Evolutionary conservation across 2,888 invertebrate species (phyloP).

Genomic region (Drosophila colorata): DNA sequence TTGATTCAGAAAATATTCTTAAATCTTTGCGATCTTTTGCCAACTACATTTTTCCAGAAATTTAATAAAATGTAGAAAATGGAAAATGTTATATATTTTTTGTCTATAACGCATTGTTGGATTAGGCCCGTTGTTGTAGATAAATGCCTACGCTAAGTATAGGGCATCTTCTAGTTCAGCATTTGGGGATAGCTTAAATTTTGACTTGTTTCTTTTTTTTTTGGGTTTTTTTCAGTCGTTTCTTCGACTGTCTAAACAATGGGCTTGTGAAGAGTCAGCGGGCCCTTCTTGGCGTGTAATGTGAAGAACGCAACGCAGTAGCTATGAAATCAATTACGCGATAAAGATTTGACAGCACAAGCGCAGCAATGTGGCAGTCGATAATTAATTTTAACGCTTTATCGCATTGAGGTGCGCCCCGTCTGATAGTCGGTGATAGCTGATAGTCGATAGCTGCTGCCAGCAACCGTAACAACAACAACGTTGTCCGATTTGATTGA

Average conservation of each 20-base stretch:
- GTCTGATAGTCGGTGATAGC: conserved; percentile 63
- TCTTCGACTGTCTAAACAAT: conserved; percentile 66
- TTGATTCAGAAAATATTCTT: too few relatives aligned
- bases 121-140: too few relatives aligned
- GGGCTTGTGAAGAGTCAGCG: conserved; percentile 33
- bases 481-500: conserved; percentile 71
- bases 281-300: conserved; percentile 67
- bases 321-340: conserved; percentile 82
- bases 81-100: too few relatives aligned
- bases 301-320: conserved; percentile 78
- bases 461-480: conserved; percentile 29
- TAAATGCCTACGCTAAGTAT: not conserved
- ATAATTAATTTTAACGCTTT: conserved; percentile 82
- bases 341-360: conserved; percentile 82
- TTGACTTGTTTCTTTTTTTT: conserved; percentile 10
- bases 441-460: conserved; percentile 56
- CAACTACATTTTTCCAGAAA: too few relatives aligned
- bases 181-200: not conserved
- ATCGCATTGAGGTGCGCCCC: conserved; percentile 76
- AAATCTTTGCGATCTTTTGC: too few relatives aligned
- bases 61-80: too few relatives aligned
- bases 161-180: conserved; percentile 21
- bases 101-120: too few relatives aligned
- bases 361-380: conserved; percentile 77
- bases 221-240: conserved; percentile 35